Percentiles rank a stretch among this genome's conserved stretches.
These are phyloP conservation scores for Melanostoma scalare DNA, from an alignment of 2,888 invertebrate genomes.

Conservation along the genomic window DNA sequence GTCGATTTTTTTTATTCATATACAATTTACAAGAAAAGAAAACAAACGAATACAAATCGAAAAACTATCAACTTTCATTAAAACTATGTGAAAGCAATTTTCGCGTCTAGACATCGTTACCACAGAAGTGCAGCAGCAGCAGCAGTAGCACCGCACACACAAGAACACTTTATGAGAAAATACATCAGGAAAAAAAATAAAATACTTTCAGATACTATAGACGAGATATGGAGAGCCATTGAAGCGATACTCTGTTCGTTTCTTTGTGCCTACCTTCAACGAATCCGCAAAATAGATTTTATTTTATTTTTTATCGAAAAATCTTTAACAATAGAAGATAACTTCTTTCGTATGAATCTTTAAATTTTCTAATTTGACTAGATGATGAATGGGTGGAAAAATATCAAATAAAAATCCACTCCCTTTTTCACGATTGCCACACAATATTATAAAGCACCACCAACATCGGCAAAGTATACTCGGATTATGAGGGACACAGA, in stretches of 20 bases:
- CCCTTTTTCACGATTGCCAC: conserved; percentile 58
- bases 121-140: conserved; percentile 37
- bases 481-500: conserved; percentile 39
- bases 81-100: conserved; percentile 54
- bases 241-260: neutral
- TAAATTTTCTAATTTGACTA: neutral
- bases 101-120: conserved; percentile 64
- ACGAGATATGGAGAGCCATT: conserved; percentile 36
- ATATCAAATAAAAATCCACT: conserved; percentile 49
- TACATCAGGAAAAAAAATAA: neutral
- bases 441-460: conserved; percentile 41
- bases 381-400: conserved; percentile 2
- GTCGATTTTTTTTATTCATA: conserved; percentile 5
- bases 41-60: neutral
- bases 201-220: conserved; percentile 41
- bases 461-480: conserved; percentile 61
- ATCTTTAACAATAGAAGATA: neutral
- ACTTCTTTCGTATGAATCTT: conserved; percentile 1
- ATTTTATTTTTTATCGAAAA: neutral
- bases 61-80: conserved; percentile 28
- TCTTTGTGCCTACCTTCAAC: conserved; percentile 36
- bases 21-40: neutral
- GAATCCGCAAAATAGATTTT: conserved; percentile 10
- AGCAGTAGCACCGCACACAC: neutral
- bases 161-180: conserved; percentile 30